Evolutionary conservation across 2,113 vertebrate species (phyloP), one percentile per base, ranked within the genome.

Genomic region (Dicentrarchus labrax): DNA sequence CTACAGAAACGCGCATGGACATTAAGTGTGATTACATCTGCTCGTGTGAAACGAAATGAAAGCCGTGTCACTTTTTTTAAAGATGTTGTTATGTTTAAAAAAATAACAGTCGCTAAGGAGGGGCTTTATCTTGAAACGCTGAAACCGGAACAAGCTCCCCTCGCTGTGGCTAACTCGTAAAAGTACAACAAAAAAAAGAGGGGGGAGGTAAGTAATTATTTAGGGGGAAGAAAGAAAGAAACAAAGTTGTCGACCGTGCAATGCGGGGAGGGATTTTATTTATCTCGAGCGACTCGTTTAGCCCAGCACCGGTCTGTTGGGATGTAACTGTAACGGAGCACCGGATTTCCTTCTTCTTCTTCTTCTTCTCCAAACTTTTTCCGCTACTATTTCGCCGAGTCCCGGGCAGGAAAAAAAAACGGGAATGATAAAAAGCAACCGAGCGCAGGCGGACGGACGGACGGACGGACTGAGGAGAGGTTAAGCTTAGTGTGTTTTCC

Each of bases 141-240:
- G 0, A 0, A 45, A 67, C 41, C 83, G 74, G 92, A 92, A 87
- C 0, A 24, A 3, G 4, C 36, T 47, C 0, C 5, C 0, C 13
- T 1, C 0, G 4, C 22, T 11, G 1, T 2, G 0, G 66, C 24
- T 6, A 22, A 2, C 73, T 80, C 19, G 78, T n/a, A n/a, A n/a
- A n/a, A n/a, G n/a, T n/a, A n/a, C n/a, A n/a, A 90, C 75, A 2
- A 19, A 90, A 71, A 64, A 82, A 47, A 83, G 56, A 47, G 76
- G 94, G 93, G 94, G 92, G 95, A 91, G 94, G 91, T 92, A 94
- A 94, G 93, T 89, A 81, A 93, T 92, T 94, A 90, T 94, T 93
- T 82, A 92, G 88, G 93, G 92, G 93, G 90, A 93, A 94, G 92
- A 94, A 93, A 95, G 95, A 95, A 95, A 95, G 95, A 92, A 94